These are phyloP conservation scores for Diplosoma virens DNA, from an alignment of 23 tunicate species.

Conservation along the genomic window DNA sequence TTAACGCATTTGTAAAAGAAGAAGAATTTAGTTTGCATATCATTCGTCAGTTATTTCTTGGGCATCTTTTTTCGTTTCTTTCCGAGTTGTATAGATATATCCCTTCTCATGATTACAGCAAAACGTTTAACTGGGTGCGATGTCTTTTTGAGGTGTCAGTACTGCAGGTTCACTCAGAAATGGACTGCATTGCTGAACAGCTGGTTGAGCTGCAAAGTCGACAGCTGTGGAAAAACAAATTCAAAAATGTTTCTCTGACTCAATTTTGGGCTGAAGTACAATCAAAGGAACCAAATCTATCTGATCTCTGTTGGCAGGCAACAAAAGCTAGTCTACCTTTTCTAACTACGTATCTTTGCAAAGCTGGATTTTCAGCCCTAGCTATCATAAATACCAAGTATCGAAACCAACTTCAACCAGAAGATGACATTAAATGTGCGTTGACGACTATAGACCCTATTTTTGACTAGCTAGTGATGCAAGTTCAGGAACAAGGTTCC, in stretches of 20 bases:
- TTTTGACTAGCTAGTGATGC: background rate
- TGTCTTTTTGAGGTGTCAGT: constrained; percentile 53
- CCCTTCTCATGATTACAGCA: constrained; percentile 37
- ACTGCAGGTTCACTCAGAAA: constrained; percentile 19
- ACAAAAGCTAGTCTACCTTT: background rate
- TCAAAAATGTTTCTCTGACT: no score
- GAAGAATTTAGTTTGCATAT: no score
- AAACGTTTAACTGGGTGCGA: constrained; percentile 53
- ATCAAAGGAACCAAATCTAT: constrained; percentile 27
- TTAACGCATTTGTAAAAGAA: no score
- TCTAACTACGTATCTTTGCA: no score
- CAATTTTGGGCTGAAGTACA: constrained; percentile 11
- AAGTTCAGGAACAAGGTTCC: constrained; percentile 15
- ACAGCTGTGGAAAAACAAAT: no score
- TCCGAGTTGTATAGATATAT: no score
- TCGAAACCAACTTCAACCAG: constrained; percentile 32
- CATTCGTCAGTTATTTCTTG: no score
- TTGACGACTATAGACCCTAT: background rate
- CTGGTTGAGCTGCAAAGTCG: constrained; percentile 36
- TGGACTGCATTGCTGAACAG: constrained; percentile 40
- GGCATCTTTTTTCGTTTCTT: no score
- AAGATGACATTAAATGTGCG: background rate
- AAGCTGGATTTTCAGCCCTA: no score
- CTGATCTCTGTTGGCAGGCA: constrained; percentile 25
- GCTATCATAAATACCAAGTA: constrained; percentile 24